These are phyloP conservation scores for Tridacna gigas DNA, from an alignment of 2,888 invertebrate genomes.

Conservation along the genomic window DNA sequence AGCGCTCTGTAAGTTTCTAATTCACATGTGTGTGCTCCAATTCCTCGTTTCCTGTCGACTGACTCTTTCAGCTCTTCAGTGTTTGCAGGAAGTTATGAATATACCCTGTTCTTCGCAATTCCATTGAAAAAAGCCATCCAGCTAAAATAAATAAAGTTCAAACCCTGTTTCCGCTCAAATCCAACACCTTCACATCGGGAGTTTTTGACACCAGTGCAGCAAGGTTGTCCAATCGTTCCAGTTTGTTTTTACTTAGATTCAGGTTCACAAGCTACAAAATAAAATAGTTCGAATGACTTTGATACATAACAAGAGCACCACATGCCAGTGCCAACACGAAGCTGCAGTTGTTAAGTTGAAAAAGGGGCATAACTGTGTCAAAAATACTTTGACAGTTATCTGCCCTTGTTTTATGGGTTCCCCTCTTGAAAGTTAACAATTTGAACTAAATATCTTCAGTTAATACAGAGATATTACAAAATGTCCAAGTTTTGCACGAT, in stretches of 20 bases:
- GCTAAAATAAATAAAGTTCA: background rate
- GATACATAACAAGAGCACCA: background rate
- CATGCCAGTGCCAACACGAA: background rate
- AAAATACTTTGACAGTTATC: background rate
- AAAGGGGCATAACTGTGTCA: background rate
- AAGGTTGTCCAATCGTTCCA: slow-evolving; percentile 89
- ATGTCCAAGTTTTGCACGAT: too few relatives aligned
- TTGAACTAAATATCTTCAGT: too few relatives aligned
- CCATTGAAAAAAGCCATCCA: too few relatives aligned
- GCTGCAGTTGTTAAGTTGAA: background rate
- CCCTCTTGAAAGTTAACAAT: too few relatives aligned
- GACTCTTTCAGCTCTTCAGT: too few relatives aligned
- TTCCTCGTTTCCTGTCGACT: too few relatives aligned
- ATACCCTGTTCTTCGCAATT: too few relatives aligned
- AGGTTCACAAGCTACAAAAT: slow-evolving; percentile 87
- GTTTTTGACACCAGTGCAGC: slow-evolving; percentile 89
- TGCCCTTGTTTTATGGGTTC: too few relatives aligned
- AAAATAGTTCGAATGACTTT: background rate
- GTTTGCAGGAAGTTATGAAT: too few relatives aligned
- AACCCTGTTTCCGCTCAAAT: slow-evolving; percentile 93
- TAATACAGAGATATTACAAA: too few relatives aligned
- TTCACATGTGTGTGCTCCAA: too few relatives aligned
- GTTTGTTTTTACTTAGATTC: slow-evolving; percentile 92
- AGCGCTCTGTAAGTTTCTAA: too few relatives aligned
- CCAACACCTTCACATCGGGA: slow-evolving; percentile 91